Conservation (phyloP, 1,140 invertebrate genomes). For the Ceratitis capitata region DNA sequence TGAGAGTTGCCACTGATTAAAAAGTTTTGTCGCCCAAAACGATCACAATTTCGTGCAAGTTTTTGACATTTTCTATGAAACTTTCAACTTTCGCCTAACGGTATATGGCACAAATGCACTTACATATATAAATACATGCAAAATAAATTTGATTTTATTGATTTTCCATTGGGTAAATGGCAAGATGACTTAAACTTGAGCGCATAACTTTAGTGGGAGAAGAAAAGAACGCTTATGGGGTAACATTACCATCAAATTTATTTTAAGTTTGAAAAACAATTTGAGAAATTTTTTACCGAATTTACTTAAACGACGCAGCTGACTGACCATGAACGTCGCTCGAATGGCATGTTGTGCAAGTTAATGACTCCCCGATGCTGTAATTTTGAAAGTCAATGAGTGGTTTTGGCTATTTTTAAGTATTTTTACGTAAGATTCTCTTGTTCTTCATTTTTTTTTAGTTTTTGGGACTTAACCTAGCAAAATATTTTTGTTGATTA, state of each 20-base stretch:
- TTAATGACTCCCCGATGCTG: not conserved
- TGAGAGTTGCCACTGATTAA: conserved; percentile 8
- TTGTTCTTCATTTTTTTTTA: too few species aligned
- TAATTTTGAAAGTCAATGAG: not conserved
- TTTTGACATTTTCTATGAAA: conserved; percentile 9
- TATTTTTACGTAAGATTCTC: too few species aligned
- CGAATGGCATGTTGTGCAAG: not conserved
- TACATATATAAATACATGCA: not conserved
- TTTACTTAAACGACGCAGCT: conserved; percentile 5
- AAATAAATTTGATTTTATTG: conserved; percentile 24
- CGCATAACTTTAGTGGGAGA: conserved; percentile 10
- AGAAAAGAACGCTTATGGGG: not conserved
- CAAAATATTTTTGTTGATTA: too few species aligned
- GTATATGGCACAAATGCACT: not conserved
- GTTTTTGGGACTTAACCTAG: too few species aligned
- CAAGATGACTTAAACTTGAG: conserved; percentile 11
- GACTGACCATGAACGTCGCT: not conserved
- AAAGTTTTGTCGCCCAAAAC: not conserved
- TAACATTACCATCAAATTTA: conserved; percentile 1
- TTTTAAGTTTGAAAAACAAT: not conserved
- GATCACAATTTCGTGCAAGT: not conserved
- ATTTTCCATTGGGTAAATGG: conserved; percentile 27
- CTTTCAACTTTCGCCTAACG: conserved; percentile 8
- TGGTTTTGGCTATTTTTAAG: too few species aligned
- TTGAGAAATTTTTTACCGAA: not conserved